Evolutionary conservation across 2,797 vertebrate species (phyloP), one percentile per base, ranked within the genome.

Genomic region (Phoxinus dragarum): DNA sequence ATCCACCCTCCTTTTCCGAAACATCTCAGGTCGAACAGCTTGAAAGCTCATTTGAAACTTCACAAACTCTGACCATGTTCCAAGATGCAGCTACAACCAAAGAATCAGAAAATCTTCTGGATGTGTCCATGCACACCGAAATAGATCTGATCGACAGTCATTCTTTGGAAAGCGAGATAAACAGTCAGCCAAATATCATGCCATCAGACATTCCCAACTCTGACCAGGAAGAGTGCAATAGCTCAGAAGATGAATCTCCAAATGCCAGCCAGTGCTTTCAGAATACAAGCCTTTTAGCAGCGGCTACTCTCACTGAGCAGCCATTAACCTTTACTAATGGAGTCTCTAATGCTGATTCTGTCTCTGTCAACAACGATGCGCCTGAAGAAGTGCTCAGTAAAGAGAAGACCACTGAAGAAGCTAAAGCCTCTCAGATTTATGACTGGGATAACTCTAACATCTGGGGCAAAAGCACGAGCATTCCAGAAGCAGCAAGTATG

Each of bases 161-260:
- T 8, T 83, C 74, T 0, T 56, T 85, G 38, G 49, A 89, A 9
- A 84, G 77, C 10, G 90, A 92, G 52, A 84, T 87, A 36, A 85
- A 85, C 64, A 88, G 71, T 66, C 78, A 77, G 36, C 49, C 83
- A 42, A 90, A 89, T 17, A 72, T 47, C 44, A 80, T 88, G 61
- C 42, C 71, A 36, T 88, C 44, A 69, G 61, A 89, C 81, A 69
- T 79, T 23, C 61, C 74, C 19, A 84, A 88, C 27, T 88, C 75
- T 16, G 87, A 90, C 72, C 76, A 85, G 17, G 91, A 93, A 31
- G 88, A 92, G 67, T 71, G 73, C 44, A 68, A 84, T 40, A 90
- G 77, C n/a, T 86, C 82, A 78, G 90, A 91, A 17, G 92, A 93
- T 23, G 91, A 93, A 61, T 93, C 91, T 14, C 88, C 91, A 61